Evolutionary conservation across 1,140 invertebrate genomes (phyloP), one percentile per base, ranked within the genome.

Genomic region (Cotesia chilonis): DNA sequence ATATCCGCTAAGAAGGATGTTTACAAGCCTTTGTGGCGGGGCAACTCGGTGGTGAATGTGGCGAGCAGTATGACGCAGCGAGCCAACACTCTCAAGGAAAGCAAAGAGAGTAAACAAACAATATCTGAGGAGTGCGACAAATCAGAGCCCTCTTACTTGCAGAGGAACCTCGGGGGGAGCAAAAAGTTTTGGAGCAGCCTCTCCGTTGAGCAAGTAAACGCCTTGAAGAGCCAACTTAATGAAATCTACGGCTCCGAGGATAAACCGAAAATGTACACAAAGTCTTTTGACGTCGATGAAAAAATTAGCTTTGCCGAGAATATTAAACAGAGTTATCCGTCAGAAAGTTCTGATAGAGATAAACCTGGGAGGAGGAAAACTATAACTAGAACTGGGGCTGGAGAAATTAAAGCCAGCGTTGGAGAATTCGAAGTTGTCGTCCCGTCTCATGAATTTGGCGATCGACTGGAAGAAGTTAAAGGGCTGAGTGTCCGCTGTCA

Each of bases 1-100:
- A 82, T 88, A 7, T 81, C 83, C 20, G 82, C 84, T 3, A 85
- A 85, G n/a, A 91, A 90, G 79, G 93, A 94, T 76, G 88, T 89
- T 0, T 93, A 94, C 75, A 94, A 93, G 82, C 93, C 94, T 28
- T 86, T 94, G n/a, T 95, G 94, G 94, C 86, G 94, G 37, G 94
- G 94, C 12, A 92, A 88, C 76, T 94, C 94, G 4, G 94, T 95
- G 0, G 89, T 91, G 4, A 93, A 94, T 86, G 87, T 94, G 59
- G 93, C 92, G 4, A 90, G 88, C 75, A 91, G 87, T 66, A 90
- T 94, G 74, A 88, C 89, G 60, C 89, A 83, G 76, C 90, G 87
- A 78, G 86, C 81, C 0, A 67, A 63, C 36, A 41, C 6, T 10
- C 28, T 28, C 28, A 28, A 28, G 28, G 28, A 28, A 28, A 28